phyloP scores from a whole-genome alignment of 1,140 invertebrate species.

The Diabrotica undecimpunctata region DNA sequence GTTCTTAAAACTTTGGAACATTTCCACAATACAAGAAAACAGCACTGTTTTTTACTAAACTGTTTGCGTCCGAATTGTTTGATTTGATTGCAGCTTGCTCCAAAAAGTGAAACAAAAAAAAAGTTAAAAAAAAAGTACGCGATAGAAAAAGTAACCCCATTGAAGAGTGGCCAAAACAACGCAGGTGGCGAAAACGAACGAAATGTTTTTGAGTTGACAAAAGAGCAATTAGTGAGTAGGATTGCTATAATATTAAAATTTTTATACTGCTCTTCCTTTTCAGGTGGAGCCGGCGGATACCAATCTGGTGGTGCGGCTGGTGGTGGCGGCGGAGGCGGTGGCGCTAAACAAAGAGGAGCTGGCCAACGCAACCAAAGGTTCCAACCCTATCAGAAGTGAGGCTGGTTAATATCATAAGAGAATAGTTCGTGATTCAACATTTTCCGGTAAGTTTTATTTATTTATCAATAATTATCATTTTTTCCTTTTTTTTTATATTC shows the following conservation, averaged over 20 bases:
- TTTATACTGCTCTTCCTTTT: slow-evolving; percentile 43
- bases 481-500: too few species aligned
- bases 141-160: slow-evolving; percentile 13
- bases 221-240: slow-evolving; percentile 36
- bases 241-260: slow-evolving; percentile 42
- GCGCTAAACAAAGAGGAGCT: slow-evolving; percentile 60
- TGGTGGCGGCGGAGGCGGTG: slow-evolving; percentile 55
- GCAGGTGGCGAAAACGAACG: slow-evolving; percentile 27
- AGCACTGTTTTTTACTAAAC: background rate
- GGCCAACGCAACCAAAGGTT: slow-evolving; percentile 70
- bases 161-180: slow-evolving; percentile 27
- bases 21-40: slow-evolving; percentile 15
- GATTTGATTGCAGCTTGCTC: slow-evolving; percentile 1
- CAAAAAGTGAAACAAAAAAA: background rate
- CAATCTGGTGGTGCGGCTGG: slow-evolving; percentile 57
- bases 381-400: slow-evolving; percentile 64
- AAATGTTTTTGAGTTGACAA: slow-evolving; percentile 23
- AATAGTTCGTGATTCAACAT: slow-evolving; percentile 14
- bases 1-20: slow-evolving; percentile 16
- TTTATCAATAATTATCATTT: background rate
- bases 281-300: slow-evolving; percentile 57
- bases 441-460: slow-evolving; percentile 17
- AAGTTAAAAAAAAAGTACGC: slow-evolving; percentile 4
- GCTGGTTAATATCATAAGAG: background rate
- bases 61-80: background rate